phyloP scores from a whole-genome alignment of 2,797 vertebrate species.

The Danio albolineatus region DNA sequence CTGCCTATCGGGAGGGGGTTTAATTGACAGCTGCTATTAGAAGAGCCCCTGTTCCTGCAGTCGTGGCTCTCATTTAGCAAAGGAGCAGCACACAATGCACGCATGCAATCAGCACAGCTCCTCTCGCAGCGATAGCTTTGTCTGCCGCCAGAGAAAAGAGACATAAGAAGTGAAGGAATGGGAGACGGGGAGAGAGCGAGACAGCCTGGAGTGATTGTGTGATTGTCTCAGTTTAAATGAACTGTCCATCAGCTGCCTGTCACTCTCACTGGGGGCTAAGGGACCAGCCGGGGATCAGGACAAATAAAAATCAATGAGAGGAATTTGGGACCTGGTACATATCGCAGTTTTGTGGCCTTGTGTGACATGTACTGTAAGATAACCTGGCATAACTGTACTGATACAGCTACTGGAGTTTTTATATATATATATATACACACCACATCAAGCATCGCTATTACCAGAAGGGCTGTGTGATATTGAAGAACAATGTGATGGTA shows the following conservation, averaged over 20 bases:
- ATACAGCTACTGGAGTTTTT: neutral
- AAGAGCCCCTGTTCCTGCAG: conserved; percentile 8
- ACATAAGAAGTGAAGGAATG: neutral
- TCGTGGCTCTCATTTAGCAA: conserved; percentile 17
- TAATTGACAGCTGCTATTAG: conserved; percentile 49
- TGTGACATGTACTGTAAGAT: neutral
- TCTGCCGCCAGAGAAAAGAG: conserved; percentile 2
- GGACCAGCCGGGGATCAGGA: conserved; percentile 38
- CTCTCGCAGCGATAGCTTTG: conserved; percentile 42
- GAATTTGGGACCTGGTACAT: conserved; percentile 19
- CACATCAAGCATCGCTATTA: neutral
- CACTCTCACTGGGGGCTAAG: conserved; percentile 24
- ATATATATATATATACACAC: no score
- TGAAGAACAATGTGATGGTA: no score
- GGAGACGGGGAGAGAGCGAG: conserved; percentile 30
- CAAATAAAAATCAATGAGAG: conserved; percentile 30
- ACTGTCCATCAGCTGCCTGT: conserved; percentile 46
- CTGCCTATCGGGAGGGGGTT: neutral
- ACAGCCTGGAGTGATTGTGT: conserved; percentile 28
- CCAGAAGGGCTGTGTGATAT: neutral
- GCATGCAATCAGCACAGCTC: conserved; percentile 16
- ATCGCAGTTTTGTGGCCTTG: neutral
- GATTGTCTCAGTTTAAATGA: conserved; percentile 46
- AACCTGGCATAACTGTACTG: neutral
- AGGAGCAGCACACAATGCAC: conserved; percentile 18